Conservation (phyloP, 2,797 vertebrate genomes). For the Gallirallus australis region DNA sequence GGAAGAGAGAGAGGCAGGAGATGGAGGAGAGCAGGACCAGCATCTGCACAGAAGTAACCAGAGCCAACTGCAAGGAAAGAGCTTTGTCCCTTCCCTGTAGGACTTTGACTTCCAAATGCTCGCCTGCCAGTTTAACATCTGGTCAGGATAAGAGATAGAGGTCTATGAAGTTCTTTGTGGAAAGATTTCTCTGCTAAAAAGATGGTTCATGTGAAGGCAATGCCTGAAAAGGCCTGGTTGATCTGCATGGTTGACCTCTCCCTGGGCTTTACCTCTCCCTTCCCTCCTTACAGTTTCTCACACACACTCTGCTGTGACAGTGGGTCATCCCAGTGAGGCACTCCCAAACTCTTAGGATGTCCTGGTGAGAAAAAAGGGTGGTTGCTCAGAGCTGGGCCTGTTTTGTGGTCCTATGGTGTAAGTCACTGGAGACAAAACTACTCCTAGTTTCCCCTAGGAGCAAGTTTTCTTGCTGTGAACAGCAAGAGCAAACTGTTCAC, state of each 20-base stretch:
- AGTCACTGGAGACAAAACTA: background rate
- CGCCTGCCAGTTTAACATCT: rapidly evolving
- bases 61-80: background rate
- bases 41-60: background rate
- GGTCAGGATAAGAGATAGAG: background rate
- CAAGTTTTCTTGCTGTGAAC: too few relatives aligned
- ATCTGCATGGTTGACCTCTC: background rate
- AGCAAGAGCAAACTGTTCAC: background rate
- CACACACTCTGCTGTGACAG: background rate
- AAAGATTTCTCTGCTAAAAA: background rate
- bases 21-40: background rate
- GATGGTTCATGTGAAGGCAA: background rate
- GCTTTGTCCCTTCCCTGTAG: background rate
- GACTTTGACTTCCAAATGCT: background rate
- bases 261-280: background rate
- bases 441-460: background rate
- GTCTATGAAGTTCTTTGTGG: background rate
- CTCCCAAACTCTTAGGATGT: background rate
- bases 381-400: background rate
- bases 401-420: background rate
- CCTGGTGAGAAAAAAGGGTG: background rate
- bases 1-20: background rate
- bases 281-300: background rate
- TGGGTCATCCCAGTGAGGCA: background rate
- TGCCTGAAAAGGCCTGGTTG: background rate